Percentiles rank a stretch among this genome's conserved stretches.
Conservation (phyloP, 2,797 vertebrate species). For the Gouania willdenowi region DNA sequence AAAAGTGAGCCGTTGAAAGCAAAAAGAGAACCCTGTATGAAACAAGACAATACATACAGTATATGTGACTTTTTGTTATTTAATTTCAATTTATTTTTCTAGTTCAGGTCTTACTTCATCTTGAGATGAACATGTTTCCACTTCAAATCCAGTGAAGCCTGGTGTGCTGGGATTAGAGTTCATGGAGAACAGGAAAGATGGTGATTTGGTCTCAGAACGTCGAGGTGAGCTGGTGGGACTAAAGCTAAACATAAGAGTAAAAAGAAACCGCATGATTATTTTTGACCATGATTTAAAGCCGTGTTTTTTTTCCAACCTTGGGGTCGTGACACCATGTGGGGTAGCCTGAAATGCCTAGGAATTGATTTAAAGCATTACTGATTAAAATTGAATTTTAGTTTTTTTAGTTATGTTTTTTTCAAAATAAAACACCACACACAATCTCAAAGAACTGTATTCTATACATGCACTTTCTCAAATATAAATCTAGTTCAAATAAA, state of each 20-base stretch:
- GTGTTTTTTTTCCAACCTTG: too few species aligned
- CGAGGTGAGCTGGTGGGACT: constrained; percentile 50
- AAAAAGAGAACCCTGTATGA: constrained; percentile 67
- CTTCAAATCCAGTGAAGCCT: constrained; percentile 67
- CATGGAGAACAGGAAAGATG: constrained; percentile 67
- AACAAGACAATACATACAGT: not conserved
- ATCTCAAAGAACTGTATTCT: too few species aligned
- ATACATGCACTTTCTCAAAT: too few species aligned
- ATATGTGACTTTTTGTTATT: not conserved
- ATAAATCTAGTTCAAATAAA: too few species aligned
- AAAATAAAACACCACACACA: too few species aligned
- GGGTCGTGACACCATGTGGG: too few species aligned
- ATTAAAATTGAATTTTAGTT: too few species aligned
- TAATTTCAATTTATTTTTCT: not conserved
- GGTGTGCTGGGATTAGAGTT: constrained; percentile 57
- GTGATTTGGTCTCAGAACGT: constrained; percentile 49
- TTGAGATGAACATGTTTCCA: constrained; percentile 45
- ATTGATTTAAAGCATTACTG: too few species aligned
- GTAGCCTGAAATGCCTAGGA: too few species aligned
- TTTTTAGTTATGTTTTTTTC: too few species aligned
- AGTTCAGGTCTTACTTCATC: constrained; percentile 61
- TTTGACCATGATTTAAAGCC: too few species aligned
- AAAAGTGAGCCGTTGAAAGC: constrained; percentile 69
- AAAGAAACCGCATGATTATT: too few species aligned
- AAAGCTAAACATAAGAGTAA: constrained; percentile 48